These are phyloP conservation scores for Cyaniris semiargus DNA, from an alignment of 2,888 invertebrate genomes.

Conservation along the genomic window DNA sequence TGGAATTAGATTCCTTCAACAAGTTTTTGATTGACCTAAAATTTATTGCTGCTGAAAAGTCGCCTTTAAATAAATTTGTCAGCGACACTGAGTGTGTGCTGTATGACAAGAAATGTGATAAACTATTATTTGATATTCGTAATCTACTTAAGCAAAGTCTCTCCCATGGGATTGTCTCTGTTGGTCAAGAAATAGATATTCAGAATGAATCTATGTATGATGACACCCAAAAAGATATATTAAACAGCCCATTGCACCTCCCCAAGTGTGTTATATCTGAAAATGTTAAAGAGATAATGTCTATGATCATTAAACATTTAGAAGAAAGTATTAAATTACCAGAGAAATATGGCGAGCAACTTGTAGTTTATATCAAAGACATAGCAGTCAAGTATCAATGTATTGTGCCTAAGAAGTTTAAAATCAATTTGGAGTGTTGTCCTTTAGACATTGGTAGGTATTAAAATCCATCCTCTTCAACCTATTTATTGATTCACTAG, in stretches of 20 bases:
- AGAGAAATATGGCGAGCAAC: conserved; percentile 60
- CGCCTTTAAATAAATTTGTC: conserved; percentile 69
- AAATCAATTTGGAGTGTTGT: conserved; percentile 65
- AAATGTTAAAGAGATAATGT: conserved; percentile 65
- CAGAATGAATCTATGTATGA: conserved; percentile 57
- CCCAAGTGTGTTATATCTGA: conserved; percentile 70
- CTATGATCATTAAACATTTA: conserved; percentile 64
- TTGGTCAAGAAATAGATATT: conserved; percentile 50
- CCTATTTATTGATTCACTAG: background rate
- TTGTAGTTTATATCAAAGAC: conserved; percentile 65
- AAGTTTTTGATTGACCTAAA: conserved; percentile 72
- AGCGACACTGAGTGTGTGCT: conserved; percentile 69
- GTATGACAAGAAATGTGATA: conserved; percentile 73
- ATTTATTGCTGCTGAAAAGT: conserved; percentile 62
- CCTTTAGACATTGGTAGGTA: conserved; percentile 71
- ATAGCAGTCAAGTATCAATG: conserved; percentile 72
- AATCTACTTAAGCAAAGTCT: conserved; percentile 61
- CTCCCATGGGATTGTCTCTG: conserved; percentile 58
- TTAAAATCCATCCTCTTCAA: background rate
- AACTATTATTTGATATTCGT: conserved; percentile 63
- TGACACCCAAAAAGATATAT: conserved; percentile 51
- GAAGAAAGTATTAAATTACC: conserved; percentile 67
- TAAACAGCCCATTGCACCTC: conserved; percentile 64
- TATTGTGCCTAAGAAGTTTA: conserved; percentile 68
- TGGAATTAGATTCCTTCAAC: conserved; percentile 70